These are phyloP conservation scores for Carassius gibelio DNA, from an alignment of 2,113 vertebrate genomes.

Conservation along the genomic window DNA sequence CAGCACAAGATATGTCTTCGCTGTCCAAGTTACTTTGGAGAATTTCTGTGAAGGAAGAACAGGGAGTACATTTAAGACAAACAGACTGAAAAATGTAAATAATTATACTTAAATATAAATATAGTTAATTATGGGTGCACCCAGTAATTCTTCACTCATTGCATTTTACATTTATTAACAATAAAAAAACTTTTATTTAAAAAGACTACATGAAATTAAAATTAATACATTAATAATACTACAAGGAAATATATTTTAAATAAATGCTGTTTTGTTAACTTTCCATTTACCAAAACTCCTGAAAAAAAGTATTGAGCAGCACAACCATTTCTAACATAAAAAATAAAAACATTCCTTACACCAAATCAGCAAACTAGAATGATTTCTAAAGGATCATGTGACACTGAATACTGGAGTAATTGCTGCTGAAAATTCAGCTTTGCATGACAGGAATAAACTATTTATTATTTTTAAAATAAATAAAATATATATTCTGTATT, in stretches of 20 bases:
- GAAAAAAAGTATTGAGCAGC: no score
- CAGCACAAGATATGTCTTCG: not conserved
- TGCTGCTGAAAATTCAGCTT: not conserved
- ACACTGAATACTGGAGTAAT: not conserved
- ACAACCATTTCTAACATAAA: no score
- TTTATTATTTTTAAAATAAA: no score
- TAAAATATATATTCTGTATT: no score
- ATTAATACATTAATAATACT: not conserved
- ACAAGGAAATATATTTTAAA: no score
- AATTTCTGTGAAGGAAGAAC: slow-evolving; percentile 14
- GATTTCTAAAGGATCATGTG: not conserved
- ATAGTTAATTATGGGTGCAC: not conserved
- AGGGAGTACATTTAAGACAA: not conserved
- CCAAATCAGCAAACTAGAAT: not conserved
- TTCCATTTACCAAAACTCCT: no score
- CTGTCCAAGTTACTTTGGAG: slow-evolving; percentile 14
- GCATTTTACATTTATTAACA: not conserved
- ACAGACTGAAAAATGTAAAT: not conserved
- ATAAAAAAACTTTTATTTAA: not conserved
- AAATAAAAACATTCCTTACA: not conserved
- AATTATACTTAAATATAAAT: not conserved
- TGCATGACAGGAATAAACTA: not conserved
- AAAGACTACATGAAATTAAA: not conserved
- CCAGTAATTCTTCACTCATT: not conserved
- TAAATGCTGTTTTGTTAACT: no score